These are phyloP conservation scores for Perizoma flavofasciatum DNA, from an alignment of 2,888 invertebrate genomes.

Conservation along the genomic window DNA sequence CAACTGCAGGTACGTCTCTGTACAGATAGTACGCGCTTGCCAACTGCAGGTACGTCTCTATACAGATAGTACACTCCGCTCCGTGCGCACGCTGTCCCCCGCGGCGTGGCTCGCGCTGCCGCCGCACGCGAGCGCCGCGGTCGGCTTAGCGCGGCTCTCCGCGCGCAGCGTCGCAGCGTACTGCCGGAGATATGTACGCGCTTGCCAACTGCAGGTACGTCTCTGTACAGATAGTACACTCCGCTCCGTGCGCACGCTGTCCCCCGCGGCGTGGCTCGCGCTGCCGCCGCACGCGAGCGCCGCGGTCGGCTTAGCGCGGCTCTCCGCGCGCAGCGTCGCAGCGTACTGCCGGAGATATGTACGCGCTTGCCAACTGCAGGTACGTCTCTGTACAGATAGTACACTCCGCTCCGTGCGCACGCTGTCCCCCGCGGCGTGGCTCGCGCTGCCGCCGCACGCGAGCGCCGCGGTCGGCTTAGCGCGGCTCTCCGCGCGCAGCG, in stretches of 20 bases:
- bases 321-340: slow-evolving; percentile 88
- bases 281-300: slow-evolving; percentile 76
- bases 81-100: slow-evolving; percentile 91
- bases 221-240: too few relatives aligned
- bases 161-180: slow-evolving; percentile 90
- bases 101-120: slow-evolving; percentile 93
- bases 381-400: slow-evolving; percentile 42
- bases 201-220: slow-evolving; percentile 84
- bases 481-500: slow-evolving; percentile 87
- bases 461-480: slow-evolving; percentile 46
- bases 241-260: slow-evolving; percentile 90
- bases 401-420: slow-evolving; percentile 90
- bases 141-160: slow-evolving; percentile 81
- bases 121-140: slow-evolving; percentile 49
- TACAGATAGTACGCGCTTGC: slow-evolving; percentile 87
- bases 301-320: slow-evolving; percentile 70
- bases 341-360: slow-evolving; percentile 91
- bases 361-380: slow-evolving; percentile 84
- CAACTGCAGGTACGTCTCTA: slow-evolving; percentile 79
- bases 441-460: slow-evolving; percentile 86
- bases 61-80: slow-evolving; percentile 73
- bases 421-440: slow-evolving; percentile 92
- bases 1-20: slow-evolving; percentile 79
- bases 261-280: slow-evolving; percentile 93
- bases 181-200: slow-evolving; percentile 89